Conservation (phyloP, 2,113 vertebrate genomes). For the Serilophus lunatus region DNA sequence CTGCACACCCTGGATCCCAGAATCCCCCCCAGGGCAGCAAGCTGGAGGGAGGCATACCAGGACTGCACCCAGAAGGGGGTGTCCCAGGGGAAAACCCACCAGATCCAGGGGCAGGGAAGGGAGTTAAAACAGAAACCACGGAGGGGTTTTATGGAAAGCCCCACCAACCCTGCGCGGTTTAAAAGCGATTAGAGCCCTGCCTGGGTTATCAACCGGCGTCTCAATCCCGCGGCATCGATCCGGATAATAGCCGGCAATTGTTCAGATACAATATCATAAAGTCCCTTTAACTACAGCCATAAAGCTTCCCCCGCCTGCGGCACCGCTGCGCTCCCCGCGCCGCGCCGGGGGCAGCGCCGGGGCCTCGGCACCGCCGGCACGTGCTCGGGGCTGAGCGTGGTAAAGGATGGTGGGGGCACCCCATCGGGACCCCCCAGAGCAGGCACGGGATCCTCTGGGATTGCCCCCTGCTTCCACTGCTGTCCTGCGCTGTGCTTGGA, state of each 20-base stretch:
- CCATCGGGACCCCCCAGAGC: not conserved
- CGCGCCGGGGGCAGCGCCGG: not conserved
- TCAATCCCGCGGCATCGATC: conserved; percentile 52
- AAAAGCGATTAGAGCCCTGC: not conserved
- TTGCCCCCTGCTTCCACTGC: fast-evolving
- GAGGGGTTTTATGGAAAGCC: not conserved
- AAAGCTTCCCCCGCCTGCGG: conserved; percentile 45
- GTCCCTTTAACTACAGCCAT: conserved; percentile 48
- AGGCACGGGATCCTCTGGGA: not conserved
- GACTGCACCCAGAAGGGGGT: fast-evolving
- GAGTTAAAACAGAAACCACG: not conserved
- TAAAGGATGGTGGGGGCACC: not conserved
- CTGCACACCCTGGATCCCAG: not conserved
- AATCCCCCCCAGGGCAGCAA: not conserved
- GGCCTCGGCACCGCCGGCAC: fast-evolving
- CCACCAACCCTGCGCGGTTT: not conserved
- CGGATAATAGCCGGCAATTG: conserved; percentile 60
- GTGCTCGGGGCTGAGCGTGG: not conserved
- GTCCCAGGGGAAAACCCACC: not conserved
- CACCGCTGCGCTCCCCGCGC: not conserved
- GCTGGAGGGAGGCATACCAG: not conserved
- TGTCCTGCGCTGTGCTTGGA: not conserved
- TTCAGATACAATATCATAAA: conserved; percentile 58
- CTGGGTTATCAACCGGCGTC: conserved; percentile 42
- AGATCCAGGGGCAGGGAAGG: fast-evolving